Evolutionary conservation across 2,113 vertebrate genomes (phyloP).

Genomic region (Psilopsiagon aymara): DNA sequence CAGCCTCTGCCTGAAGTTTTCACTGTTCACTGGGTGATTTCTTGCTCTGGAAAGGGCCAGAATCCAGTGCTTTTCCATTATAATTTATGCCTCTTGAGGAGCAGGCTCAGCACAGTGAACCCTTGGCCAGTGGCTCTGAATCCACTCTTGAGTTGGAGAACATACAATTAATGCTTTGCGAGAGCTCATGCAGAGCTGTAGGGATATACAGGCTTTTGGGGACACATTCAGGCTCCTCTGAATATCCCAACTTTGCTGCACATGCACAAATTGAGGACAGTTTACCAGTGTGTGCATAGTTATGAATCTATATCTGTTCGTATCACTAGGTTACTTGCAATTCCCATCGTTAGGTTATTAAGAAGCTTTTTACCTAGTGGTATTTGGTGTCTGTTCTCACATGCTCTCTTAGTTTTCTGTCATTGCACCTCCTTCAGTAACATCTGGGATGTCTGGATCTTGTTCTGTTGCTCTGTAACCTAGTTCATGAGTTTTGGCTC

Average conservation of each 20-base stretch:
- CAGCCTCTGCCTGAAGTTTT: background rate
- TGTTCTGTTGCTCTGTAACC: slow-evolving; percentile 29
- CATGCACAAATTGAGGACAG: background rate
- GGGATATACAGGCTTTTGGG: background rate
- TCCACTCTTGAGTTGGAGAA: background rate
- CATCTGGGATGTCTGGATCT: slow-evolving; percentile 10
- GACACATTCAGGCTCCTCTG: background rate
- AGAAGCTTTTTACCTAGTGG: background rate
- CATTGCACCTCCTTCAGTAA: background rate
- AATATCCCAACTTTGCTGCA: background rate
- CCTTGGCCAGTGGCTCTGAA: background rate
- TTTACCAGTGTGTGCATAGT: background rate
- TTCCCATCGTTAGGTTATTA: background rate
- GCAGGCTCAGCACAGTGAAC: background rate
- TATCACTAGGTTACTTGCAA: background rate
- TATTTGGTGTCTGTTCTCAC: background rate
- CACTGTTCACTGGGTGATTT: background rate
- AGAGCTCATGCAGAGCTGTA: background rate
- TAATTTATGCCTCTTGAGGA: background rate
- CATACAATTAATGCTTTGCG: background rate
- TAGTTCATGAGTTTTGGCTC: slow-evolving; percentile 29
- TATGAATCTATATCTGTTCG: background rate
- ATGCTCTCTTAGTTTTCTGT: background rate
- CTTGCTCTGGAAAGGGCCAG: background rate
- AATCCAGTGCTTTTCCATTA: background rate